Base-by-base conservation (phyloP, 2,797 vertebrate species). In the Halcyon chelicuti region DNA sequence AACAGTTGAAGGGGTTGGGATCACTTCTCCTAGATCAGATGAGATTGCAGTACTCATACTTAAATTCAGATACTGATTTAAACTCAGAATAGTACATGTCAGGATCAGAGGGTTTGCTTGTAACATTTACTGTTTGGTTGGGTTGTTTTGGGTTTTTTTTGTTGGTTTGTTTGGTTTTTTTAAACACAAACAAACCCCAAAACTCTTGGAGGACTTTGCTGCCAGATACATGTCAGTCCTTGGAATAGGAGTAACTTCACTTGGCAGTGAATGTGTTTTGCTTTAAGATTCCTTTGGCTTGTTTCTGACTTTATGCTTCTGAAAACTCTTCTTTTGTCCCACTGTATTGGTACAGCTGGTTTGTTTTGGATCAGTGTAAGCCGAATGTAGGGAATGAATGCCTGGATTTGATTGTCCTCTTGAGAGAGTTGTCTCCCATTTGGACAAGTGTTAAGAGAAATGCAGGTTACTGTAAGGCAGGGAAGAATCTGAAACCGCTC, bases 191-290 rank as follows among this genome's bases (percentile, higher is more conserved):
- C 61, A 55, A 68, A 65, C 4, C 26, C 7, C 15, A 28, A 19
- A 65, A 17, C 12, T 79, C 47, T 47, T 75, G 40, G 26, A 49
- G 22, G 23, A 51, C 12, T 81, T 88, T 54, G n/a, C 46, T 77
- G 70, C 13, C 42, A 44, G 52, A 35, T 58, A 19, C 19, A 31
- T 39, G 37, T 39, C 37, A 39, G 20, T 71, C 47, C 65, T 88
- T 86, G 61, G 61, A 94, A 74, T 62, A 77, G 61, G 57, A 87
- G 68, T 60, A 74, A 40, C 52, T 90, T 84, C 14, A 44, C 39
- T 83, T 94, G 81, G 75, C 91, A 88, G 68, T 26, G 25, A 23
- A 26, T 15, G 57, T 88, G 57, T 86, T 94, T 85, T 85, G 47
- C 67, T 94, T 90, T 77, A 74, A 66, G 74, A 58, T 91, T 92